phyloP scores from a whole-genome alignment of 2,113 vertebrate species.

The Condylura cristata region DNA sequence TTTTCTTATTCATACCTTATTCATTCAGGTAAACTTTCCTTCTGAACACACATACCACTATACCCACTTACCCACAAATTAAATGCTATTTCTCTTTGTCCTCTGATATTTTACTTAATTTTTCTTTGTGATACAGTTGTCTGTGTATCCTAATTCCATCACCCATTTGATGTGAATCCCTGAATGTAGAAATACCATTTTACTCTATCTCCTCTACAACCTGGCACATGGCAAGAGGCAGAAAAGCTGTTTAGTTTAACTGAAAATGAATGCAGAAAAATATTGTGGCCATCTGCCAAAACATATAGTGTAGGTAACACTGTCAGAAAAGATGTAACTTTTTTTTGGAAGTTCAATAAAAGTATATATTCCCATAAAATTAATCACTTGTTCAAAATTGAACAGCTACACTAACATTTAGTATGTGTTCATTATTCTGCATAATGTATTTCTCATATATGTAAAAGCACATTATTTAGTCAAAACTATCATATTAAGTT shows the following conservation, averaged over 20 bases:
- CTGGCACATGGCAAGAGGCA: neutral
- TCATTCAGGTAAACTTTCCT: slow-evolving; percentile 1
- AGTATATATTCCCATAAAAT: slow-evolving; percentile 51
- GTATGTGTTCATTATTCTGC: slow-evolving; percentile 53
- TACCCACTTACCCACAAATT: neutral
- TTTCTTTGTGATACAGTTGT: neutral
- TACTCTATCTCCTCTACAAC: neutral
- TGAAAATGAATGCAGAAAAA: slow-evolving; percentile 52
- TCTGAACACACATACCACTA: neutral
- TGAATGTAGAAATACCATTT: slow-evolving; percentile 1
- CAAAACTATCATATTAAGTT: slow-evolving; percentile 80
- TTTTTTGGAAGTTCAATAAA: neutral
- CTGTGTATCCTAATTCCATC: neutral
- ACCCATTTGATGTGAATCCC: neutral
- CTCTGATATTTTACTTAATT: neutral
- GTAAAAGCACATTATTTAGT: slow-evolving; percentile 80
- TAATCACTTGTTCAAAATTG: slow-evolving; percentile 52
- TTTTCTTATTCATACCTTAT: neutral
- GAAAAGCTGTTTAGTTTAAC: slow-evolving; percentile 28
- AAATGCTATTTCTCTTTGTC: neutral
- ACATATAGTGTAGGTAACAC: neutral
- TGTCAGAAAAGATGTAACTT: neutral
- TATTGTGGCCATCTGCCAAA: slow-evolving; percentile 26
- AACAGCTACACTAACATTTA: slow-evolving; percentile 57
- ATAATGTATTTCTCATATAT: slow-evolving; percentile 66